Base-by-base conservation (phyloP, 2,797 vertebrate genomes). In the Moxostoma hubbsi region DNA sequence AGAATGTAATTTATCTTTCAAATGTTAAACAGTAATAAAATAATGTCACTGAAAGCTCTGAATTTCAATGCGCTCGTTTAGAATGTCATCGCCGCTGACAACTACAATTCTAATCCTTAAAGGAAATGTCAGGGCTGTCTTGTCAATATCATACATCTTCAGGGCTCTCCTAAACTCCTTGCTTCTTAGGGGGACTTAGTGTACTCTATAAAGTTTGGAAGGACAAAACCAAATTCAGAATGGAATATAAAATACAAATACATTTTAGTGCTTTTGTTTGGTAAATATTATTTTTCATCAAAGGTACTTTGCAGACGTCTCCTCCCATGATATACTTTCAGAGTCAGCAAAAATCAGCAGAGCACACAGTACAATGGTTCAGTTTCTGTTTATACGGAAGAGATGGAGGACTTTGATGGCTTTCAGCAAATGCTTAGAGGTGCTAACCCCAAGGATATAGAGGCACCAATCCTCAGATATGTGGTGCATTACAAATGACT, bases 1-100 rank as follows among this genome's bases (percentile, higher is more conserved):
- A 82, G 80, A 81, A 69, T 54, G 49, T 61, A 71, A 85, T 71
- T 85, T 81, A 80, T 77, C 64, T 78, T 80, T 85, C 58, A 85
- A 87, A 86, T 82, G 64, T 84, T 80, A 83, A 91, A 89, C 67
- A 79, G 62, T 81, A 69, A 54, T 81, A 81, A 68, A 83, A 78
- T 71, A 75, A 75, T 75, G 15, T 74, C 13, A 13, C 12, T 18
- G 18, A 58, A 58, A 13, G 36, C 5, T 18, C 15, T 57, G 73
- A n/a, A 86, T 86, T 72, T 64, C 64, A 63, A 58, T 54, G 80
- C 49, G 67, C 61, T 83, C n/a, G 2, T 77, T 84, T 53, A 78
- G 75, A 77, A 68, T 72, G 63, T 66, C 79, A 75, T 85, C 81
- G 58, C 0, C 62, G 43, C 15, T n/a, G 66, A 51, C 68, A 47